A percentile compares a stretch with the other conserved stretches of the same genome.
These are phyloP conservation scores for Mormyrus iriodes DNA, from an alignment of 2,113 vertebrate genomes.

Conservation along the genomic window DNA sequence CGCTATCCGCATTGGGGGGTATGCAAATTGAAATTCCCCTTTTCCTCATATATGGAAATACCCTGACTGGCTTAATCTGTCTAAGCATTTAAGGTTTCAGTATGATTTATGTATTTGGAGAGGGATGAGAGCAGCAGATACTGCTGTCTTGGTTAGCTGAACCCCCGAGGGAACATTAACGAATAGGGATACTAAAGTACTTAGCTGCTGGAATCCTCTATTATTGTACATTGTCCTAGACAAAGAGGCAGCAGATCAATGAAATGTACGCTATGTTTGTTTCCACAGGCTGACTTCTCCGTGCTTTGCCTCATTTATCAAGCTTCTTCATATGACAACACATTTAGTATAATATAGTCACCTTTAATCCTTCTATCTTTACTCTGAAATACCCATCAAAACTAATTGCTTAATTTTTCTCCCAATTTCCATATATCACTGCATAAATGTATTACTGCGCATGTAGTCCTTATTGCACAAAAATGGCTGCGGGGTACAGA, in stretches of 20 bases:
- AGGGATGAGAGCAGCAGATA: background rate
- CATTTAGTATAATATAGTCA: background rate
- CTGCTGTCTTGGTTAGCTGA: slow-evolving; percentile 22
- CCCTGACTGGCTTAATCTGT: background rate
- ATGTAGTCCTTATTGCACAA: background rate
- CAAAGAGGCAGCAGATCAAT: slow-evolving; percentile 43
- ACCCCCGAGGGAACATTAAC: slow-evolving; percentile 57
- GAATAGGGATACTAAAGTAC: slow-evolving; percentile 33
- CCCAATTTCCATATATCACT: background rate
- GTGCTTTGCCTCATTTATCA: background rate
- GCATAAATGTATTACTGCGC: background rate
- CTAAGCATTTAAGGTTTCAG: background rate
- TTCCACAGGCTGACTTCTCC: background rate
- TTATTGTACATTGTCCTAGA: slow-evolving; percentile 31
- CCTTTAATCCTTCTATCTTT: background rate
- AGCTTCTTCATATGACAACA: background rate
- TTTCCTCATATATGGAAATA: background rate
- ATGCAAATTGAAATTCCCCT: background rate
- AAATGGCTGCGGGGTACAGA: background rate
- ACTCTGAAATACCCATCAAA: background rate
- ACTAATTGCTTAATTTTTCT: background rate
- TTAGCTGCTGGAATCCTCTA: slow-evolving; percentile 49
- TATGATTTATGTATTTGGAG: background rate
- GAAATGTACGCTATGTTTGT: slow-evolving; percentile 25
- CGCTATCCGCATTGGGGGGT: background rate